These are phyloP conservation scores for Penaeus chinensis DNA, from an alignment of 1,140 invertebrate genomes.

Conservation along the genomic window DNA sequence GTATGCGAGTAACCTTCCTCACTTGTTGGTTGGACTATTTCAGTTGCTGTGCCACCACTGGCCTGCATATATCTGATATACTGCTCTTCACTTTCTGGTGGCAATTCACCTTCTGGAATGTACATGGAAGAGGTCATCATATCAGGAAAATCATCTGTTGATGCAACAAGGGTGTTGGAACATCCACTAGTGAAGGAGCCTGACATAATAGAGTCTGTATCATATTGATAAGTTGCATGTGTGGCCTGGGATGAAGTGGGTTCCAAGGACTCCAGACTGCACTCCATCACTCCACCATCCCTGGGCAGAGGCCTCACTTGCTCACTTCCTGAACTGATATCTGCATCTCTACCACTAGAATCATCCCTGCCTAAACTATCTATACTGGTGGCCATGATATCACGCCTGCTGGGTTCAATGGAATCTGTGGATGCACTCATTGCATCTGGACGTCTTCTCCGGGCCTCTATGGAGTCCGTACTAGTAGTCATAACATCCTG, in stretches of 20 bases:
- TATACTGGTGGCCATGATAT: constrained; percentile 61
- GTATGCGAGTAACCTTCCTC: constrained; percentile 60
- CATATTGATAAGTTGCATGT: constrained; percentile 84
- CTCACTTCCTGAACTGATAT: constrained; percentile 65
- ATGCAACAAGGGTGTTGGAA: constrained; percentile 80
- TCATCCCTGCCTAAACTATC: constrained; percentile 68
- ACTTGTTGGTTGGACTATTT: constrained; percentile 27
- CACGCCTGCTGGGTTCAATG: constrained; percentile 64
- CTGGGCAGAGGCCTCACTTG: constrained; percentile 63
- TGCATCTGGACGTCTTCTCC: constrained; percentile 65
- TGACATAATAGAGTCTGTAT: constrained; percentile 84
- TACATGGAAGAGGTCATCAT: constrained; percentile 64
- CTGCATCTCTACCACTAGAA: constrained; percentile 69
- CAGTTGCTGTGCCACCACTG: constrained; percentile 45
- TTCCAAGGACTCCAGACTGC: constrained; percentile 71
- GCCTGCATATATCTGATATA: constrained; percentile 36
- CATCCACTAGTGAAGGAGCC: constrained; percentile 83
- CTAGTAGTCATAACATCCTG: constrained; percentile 65
- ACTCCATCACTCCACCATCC: constrained; percentile 72
- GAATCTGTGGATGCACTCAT: constrained; percentile 66
- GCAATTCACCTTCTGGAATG: constrained; percentile 58
- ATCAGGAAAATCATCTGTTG: constrained; percentile 70
- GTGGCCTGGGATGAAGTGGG: constrained; percentile 79
- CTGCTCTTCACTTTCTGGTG: constrained; percentile 33
- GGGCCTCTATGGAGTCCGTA: constrained; percentile 71